Evolutionary conservation across 2,888 invertebrate species (phyloP), one percentile per base, ranked within the genome.

Genomic region (Dimorphilus gyrociliatus): DNA sequence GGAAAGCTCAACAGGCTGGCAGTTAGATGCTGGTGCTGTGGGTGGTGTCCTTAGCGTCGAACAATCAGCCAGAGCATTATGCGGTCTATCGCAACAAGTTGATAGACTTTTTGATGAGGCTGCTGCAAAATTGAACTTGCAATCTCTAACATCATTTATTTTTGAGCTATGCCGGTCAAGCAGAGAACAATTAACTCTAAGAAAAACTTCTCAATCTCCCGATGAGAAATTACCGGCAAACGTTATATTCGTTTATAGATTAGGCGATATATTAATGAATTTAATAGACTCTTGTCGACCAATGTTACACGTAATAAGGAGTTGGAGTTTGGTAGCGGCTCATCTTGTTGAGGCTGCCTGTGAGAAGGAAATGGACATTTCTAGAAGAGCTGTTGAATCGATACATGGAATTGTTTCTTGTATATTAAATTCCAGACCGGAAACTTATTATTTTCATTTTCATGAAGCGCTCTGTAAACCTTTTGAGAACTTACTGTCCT

Each of bases 381-480:
- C 84, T 1, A 86, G 85, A 56, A 76, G 82, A 48, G 85, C 86
- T 0, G 81, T 90, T 18, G 55, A 60, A 5, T 82, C 82, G 47
- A 78, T 92, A 37, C 88, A 88, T 53, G 88, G 88, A 50, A 77
- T 82, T 14, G 80, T 88, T 28, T 82, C 81, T 1, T 78, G 81
- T 0, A 63, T 88, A 13, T 65, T 92, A 28, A 81, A 80, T 47
- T 80, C 80, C 50, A 81, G 81, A 57, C 73, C 77, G 0, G 90
- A 90, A 55, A 61, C 85, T 38, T 78, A 85, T 1, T 81, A 88
- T 63, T 90, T 88, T 63, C 88, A 90, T 57, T 85, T 90, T 59
- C 86, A 90, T 56, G 90, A 90, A 60, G 82, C 85, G 1, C 67
- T 90, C 6, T 74, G 90, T 44, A 88, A 90, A 53, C 88, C 90